Conservation (phyloP, 2,797 vertebrate genomes). For the Triplophysa yarkandensis region DNA sequence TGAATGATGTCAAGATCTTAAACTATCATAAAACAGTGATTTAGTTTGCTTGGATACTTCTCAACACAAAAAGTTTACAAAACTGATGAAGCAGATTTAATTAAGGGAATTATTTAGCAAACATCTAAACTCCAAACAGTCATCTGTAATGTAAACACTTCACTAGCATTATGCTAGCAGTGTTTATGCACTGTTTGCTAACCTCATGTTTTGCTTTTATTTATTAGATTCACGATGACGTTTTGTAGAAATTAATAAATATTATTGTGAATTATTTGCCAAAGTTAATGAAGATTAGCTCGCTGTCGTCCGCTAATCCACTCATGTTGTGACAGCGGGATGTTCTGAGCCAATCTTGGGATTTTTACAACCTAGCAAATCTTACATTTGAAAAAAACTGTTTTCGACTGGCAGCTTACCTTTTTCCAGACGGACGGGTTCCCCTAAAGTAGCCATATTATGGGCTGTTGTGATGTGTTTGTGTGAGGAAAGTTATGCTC, state of each 20-base stretch:
- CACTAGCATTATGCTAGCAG: slow-evolving; percentile 18
- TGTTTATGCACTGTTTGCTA: background rate
- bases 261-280: background rate
- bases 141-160: background rate
- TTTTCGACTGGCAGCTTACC: slow-evolving; percentile 72
- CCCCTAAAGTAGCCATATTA: slow-evolving; percentile 91
- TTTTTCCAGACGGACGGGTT: slow-evolving; percentile 91
- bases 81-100: background rate
- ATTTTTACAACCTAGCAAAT: background rate
- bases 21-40: background rate
- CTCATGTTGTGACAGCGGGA: slow-evolving; percentile 1
- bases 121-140: background rate
- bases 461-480: slow-evolving; percentile 37
- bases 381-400: background rate
- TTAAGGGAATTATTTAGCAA: background rate
- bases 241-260: background rate
- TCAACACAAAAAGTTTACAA: background rate
- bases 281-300: background rate
- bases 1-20: background rate
- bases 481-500: slow-evolving; percentile 16
- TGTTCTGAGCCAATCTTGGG: background rate
- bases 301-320: slow-evolving; percentile 13
- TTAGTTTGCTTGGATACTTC: background rate
- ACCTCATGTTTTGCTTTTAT: background rate
- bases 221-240: background rate